A percentile compares a stretch with the other conserved stretches of the same genome.
Evolutionary conservation across 2,797 vertebrate species (phyloP).

Genomic region (Poeciliopsis gracilis): DNA sequence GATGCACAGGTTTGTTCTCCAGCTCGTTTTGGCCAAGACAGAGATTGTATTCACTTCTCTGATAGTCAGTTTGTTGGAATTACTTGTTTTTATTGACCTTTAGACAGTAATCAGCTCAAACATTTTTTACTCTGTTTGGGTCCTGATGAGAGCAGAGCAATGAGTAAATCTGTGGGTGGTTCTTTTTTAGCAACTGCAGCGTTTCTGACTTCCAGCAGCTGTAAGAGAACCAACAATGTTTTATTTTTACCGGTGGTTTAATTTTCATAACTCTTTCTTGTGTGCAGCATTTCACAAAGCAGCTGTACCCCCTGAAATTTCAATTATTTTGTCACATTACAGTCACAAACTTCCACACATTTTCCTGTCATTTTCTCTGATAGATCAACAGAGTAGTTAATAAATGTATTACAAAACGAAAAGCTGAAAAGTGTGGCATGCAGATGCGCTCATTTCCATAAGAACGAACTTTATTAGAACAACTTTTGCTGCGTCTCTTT

Average conservation of each 20-base stretch:
- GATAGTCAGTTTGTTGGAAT: constrained; percentile 1
- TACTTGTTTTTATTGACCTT: constrained; percentile 1
- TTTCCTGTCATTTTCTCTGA: background rate
- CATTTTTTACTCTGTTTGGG: background rate
- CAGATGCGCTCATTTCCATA: background rate
- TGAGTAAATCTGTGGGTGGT: background rate
- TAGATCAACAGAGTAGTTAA: background rate
- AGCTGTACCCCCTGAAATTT: background rate
- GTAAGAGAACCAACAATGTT: background rate
- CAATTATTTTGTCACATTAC: background rate
- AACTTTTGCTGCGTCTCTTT: background rate
- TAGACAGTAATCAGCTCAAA: background rate
- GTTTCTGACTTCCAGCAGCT: background rate
- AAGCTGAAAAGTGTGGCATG: background rate
- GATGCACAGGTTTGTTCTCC: background rate
- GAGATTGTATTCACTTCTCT: background rate
- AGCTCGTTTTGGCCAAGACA: background rate
- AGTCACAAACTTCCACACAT: background rate
- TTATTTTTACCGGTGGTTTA: background rate
- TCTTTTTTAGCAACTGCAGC: background rate
- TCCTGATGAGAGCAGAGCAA: background rate
- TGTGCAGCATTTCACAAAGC: background rate
- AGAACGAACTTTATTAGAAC: background rate
- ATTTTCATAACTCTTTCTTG: background rate
- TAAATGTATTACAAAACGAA: background rate